Conservation (phyloP, 2,113 vertebrate species). For the Neogale vison region DNA sequence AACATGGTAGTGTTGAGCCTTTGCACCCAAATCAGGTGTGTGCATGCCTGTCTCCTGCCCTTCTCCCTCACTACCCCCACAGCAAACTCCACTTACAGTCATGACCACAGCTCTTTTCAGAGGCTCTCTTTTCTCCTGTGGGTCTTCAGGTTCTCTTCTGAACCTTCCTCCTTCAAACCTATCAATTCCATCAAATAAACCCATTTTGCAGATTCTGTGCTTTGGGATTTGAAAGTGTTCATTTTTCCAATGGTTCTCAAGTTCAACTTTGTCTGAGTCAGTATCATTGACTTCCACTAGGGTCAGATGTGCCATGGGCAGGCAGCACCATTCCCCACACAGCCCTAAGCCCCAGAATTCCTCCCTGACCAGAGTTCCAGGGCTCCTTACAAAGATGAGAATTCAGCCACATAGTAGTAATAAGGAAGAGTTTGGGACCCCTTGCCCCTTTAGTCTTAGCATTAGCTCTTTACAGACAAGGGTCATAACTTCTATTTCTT, state of each 20-base stretch:
- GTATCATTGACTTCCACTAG: background rate
- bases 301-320: background rate
- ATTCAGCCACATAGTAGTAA: no score
- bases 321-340: no score
- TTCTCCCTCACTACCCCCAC: fast-evolving
- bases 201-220: background rate
- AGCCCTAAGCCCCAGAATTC: background rate
- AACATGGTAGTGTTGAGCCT: no score
- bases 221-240: background rate
- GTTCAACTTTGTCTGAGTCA: background rate
- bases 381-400: background rate
- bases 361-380: background rate
- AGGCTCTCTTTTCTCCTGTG: background rate
- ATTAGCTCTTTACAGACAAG: background rate
- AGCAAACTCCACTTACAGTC: background rate
- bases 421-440: background rate
- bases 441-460: background rate
- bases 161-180: background rate
- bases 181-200: background rate
- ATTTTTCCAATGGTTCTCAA: background rate
- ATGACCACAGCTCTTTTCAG: background rate
- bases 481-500: background rate
- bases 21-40: background rate
- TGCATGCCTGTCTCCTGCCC: background rate
- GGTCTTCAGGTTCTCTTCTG: background rate